Evolutionary conservation across 2,797 vertebrate species (phyloP).

Genomic region (Rhinoraja longicauda): DNA sequence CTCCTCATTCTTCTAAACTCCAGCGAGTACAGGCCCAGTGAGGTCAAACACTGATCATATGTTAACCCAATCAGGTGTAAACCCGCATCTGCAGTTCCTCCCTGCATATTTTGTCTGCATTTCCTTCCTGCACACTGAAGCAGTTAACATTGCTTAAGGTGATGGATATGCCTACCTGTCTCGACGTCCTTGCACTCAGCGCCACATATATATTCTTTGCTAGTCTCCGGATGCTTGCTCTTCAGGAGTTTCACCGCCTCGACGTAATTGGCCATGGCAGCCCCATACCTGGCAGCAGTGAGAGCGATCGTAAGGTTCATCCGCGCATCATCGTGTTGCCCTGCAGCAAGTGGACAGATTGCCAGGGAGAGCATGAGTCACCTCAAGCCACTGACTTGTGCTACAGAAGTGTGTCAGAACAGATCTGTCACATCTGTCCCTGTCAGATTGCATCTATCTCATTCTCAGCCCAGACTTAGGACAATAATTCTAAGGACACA

Average conservation of each 20-base stretch:
- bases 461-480: slow-evolving; percentile 44
- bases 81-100: no score
- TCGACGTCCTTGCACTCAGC: slow-evolving; percentile 73
- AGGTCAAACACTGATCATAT: no score
- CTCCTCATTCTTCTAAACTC: no score
- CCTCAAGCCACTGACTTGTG: slow-evolving; percentile 78
- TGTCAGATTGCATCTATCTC: slow-evolving; percentile 76
- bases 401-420: slow-evolving; percentile 86
- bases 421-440: slow-evolving; percentile 89
- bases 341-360: slow-evolving; percentile 68
- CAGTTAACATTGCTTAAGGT: slow-evolving; percentile 40
- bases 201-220: slow-evolving; percentile 65
- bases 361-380: slow-evolving; percentile 80
- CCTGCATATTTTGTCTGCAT: no score
- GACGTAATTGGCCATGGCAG: slow-evolving; percentile 88
- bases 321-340: slow-evolving; percentile 84
- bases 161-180: slow-evolving; percentile 65
- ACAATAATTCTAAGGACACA: not conserved
- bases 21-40: no score
- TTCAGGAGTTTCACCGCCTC: slow-evolving; percentile 79
- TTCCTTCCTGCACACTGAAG: not conserved
- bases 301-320: slow-evolving; percentile 87
- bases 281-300: slow-evolving; percentile 88
- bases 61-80: no score
- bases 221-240: slow-evolving; percentile 62